Percentiles rank a stretch among this genome's conserved stretches.
Conservation (phyloP, 2,888 invertebrate species). For the Chirona hameri region DNA sequence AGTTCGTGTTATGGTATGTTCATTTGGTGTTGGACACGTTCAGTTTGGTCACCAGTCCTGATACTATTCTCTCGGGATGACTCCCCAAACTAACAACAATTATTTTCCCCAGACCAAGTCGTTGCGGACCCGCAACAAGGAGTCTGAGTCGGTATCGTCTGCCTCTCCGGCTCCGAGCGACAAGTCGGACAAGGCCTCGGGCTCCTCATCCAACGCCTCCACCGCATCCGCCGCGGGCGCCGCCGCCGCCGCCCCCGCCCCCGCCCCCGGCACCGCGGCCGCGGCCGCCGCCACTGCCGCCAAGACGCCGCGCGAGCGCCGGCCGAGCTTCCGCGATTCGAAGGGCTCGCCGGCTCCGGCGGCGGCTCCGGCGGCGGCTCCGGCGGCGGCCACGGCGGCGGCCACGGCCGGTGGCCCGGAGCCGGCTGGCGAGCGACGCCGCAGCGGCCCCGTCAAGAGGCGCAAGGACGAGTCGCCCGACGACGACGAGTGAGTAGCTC, state of each 20-base stretch:
- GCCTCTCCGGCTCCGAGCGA: slow-evolving; percentile 9
- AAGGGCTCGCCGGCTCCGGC: slow-evolving; percentile 24
- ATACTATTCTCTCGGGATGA: too few species aligned
- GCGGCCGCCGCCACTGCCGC: not conserved
- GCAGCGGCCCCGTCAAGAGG: slow-evolving; percentile 31
- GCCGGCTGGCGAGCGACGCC: not conserved
- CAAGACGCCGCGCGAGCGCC: slow-evolving; percentile 1
- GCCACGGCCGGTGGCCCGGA: not conserved
- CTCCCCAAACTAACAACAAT: too few species aligned
- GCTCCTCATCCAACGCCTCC: not conserved
- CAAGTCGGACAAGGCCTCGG: not conserved
- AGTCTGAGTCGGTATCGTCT: not conserved
- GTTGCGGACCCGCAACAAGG: slow-evolving; percentile 3
- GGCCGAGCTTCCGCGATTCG: not conserved
- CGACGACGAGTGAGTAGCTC: slow-evolving; percentile 7
- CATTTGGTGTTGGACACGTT: too few species aligned
- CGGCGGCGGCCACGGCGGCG: not conserved
- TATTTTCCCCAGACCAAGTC: not conserved
- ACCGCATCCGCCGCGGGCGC: not conserved
- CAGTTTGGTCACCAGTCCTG: too few species aligned
- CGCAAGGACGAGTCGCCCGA: slow-evolving; percentile 22
- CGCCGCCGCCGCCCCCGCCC: not conserved
- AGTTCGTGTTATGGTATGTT: not conserved
- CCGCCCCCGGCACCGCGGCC: not conserved
- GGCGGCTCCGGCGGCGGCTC: not conserved